phyloP scores from a whole-genome alignment of 2,888 invertebrate genomes.

The Carabus problematicus region DNA sequence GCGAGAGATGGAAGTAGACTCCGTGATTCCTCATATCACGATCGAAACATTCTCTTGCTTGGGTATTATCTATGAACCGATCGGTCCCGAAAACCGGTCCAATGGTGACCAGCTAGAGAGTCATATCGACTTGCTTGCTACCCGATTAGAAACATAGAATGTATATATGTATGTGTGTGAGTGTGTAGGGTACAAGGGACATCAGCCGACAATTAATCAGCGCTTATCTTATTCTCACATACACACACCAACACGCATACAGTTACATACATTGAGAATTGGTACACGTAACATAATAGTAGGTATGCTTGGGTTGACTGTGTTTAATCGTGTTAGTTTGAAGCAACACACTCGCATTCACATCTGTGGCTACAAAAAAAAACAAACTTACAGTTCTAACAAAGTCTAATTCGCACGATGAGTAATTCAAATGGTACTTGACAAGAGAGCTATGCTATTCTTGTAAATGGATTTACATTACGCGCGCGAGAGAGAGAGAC shows the following conservation, averaged over 20 bases:
- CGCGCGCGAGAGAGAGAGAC: not conserved
- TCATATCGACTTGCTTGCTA: no score
- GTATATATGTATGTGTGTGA: no score
- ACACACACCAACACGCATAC: not conserved
- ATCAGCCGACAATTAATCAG: constrained; percentile 56
- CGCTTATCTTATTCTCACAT: constrained; percentile 52
- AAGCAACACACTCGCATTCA: no score
- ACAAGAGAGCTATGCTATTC: no score
- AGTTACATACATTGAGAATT: not conserved
- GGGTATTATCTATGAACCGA: constrained; percentile 25
- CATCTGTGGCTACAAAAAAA: no score
- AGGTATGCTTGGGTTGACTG: no score
- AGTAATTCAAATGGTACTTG: no score
- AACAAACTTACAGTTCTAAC: no score
- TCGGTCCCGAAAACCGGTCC: constrained; percentile 36
- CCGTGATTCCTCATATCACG: constrained; percentile 21
- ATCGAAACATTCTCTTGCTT: constrained; percentile 26
- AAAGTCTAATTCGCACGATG: no score
- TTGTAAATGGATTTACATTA: not conserved
- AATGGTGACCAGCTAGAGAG: not conserved
- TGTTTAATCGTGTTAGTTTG: no score
- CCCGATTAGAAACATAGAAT: no score
- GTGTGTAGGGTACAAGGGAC: not conserved
- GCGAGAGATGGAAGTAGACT: not conserved
- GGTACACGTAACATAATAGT: not conserved